These are phyloP conservation scores for Philereme transversata DNA, from an alignment of 2,888 invertebrate species.

Conservation along the genomic window DNA sequence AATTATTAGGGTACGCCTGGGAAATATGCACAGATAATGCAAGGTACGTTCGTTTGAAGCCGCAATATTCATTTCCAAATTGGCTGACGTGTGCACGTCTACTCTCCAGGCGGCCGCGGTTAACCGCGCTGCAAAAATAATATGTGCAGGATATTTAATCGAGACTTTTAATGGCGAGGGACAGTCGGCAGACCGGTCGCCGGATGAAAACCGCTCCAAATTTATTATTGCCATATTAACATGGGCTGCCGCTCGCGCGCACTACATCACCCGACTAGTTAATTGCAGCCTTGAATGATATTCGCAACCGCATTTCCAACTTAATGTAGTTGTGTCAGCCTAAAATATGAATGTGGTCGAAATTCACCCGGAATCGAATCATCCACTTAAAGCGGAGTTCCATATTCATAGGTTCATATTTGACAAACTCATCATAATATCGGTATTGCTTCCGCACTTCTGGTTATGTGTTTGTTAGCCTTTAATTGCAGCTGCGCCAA, in stretches of 20 bases:
- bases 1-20: conserved; percentile 64
- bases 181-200: conserved; percentile 44
- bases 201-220: conserved; percentile 69
- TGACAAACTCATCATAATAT: conserved; percentile 14
- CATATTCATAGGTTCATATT: conserved; percentile 25
- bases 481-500: conserved; percentile 49
- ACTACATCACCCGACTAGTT: conserved; percentile 76
- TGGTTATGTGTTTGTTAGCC: conserved; percentile 37
- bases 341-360: conserved; percentile 66
- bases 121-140: conserved; percentile 50
- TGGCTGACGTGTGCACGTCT: conserved; percentile 42
- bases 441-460: conserved; percentile 9
- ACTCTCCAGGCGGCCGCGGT: conserved; percentile 33
- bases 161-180: conserved; percentile 63
- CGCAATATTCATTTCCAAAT: conserved; percentile 50
- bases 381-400: conserved; percentile 17
- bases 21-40: conserved; percentile 58
- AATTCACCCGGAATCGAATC: conserved; percentile 48
- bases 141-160: conserved; percentile 62
- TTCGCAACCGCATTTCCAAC: conserved; percentile 75
- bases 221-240: conserved; percentile 81
- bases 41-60: conserved; percentile 48
- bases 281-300: conserved; percentile 77
- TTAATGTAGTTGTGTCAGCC: conserved; percentile 71
- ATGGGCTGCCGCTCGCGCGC: conserved; percentile 58